Base-by-base conservation (phyloP, 2,113 vertebrate genomes). In the Caranx melampygus region DNA sequence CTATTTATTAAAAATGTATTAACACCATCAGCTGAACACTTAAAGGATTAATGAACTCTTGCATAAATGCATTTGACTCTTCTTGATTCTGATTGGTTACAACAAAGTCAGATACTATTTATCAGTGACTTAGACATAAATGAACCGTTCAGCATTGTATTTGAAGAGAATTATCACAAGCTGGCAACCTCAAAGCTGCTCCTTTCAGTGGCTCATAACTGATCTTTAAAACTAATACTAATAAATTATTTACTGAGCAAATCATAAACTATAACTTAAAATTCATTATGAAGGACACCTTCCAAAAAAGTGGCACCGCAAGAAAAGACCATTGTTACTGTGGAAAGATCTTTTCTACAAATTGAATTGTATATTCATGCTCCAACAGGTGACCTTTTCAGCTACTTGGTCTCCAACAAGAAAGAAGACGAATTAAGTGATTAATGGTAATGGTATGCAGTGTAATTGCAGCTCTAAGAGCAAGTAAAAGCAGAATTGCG, bases 351-450 rank as follows among this genome's bases (percentile, higher is more conserved):
- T 69, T 76, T 80, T 59, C 35, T 12, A 33, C 18, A 55, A 66
- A 87, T 81, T 51, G 49, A 61, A 72, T 8, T 37, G 37, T 71
- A 72, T 7, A 2, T 69, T 78, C 20, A 12, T 7, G 54, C 26
- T 21, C 44, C 0, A 26, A 71, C 69, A 61, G 54, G 18, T 70
- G 78, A 88, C 83, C 78, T 89, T 87, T 84, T 75, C 45, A 60
- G 54, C 4, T 68, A 51, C 64, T 78, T 37, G 54, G 21, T 68
- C 62, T 77, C 21, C 12, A 15, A 72, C 11, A 18, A 54, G 58
- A 75, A 31, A 37, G 60, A 69, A 59, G 69, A 78, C 68, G 67
- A 80, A 80, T 59, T 6, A 71, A 61, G 60, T 6, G 15, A 73
- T 72, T 78, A 68, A 64, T 77, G 1, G 72, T 35, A 78, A 26